Percentiles rank a stretch among this genome's conserved stretches.
Conservation (phyloP, 2,113 vertebrate species). For the Stigmatopora nigra region DNA sequence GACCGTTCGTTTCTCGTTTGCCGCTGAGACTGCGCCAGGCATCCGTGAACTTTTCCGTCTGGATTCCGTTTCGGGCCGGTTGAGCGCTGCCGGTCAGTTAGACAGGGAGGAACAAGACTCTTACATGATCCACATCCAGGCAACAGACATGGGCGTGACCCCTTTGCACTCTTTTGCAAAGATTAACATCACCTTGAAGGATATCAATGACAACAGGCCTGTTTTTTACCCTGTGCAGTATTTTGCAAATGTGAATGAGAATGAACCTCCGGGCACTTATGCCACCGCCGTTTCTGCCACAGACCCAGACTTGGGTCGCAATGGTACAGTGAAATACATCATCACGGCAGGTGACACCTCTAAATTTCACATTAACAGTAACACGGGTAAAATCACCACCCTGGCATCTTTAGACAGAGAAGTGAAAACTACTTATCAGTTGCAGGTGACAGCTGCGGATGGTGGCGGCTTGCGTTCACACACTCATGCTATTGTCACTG, state of each 20-base stretch:
- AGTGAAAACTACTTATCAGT: conserved; percentile 87
- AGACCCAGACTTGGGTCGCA: conserved; percentile 84
- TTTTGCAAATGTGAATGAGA: conserved; percentile 92
- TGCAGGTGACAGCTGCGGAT: conserved; percentile 85
- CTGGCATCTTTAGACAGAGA: conserved; percentile 86
- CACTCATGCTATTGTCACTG: conserved; percentile 85
- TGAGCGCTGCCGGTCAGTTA: conserved; percentile 76
- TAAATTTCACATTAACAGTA: conserved; percentile 82
- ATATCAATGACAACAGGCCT: conserved; percentile 92
- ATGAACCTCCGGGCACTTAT: conserved; percentile 83
- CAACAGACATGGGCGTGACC: conserved; percentile 81
- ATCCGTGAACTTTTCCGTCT: conserved; percentile 77
- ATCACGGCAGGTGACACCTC: conserved; percentile 85
- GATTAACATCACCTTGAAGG: conserved; percentile 82
- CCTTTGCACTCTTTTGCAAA: conserved; percentile 75
- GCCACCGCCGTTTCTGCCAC: conserved; percentile 83
- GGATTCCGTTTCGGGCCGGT: conserved; percentile 76
- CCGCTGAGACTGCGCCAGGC: conserved; percentile 70
- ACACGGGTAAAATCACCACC: conserved; percentile 83
- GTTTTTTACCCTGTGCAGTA: conserved; percentile 94
- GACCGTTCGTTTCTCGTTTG: conserved; percentile 83
- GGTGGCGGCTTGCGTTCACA: conserved; percentile 82
- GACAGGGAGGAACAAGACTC: conserved; percentile 84
- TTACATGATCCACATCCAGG: conserved; percentile 78
- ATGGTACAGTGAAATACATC: conserved; percentile 85